Base-by-base conservation (phyloP, 2,113 vertebrate genomes). In the Brachirus orientalis region DNA sequence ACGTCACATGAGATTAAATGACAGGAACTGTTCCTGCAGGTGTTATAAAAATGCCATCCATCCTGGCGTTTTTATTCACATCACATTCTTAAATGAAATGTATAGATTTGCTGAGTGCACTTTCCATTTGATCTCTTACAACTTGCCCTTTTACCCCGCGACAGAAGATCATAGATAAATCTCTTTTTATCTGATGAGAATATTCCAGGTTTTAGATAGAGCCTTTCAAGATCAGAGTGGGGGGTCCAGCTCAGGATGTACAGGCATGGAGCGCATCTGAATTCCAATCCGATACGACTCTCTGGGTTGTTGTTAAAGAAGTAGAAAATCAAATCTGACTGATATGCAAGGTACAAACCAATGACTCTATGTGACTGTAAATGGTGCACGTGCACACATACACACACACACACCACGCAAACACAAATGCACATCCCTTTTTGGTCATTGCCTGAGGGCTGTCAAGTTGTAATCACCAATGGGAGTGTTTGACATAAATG, bases 171-270 rank as follows among this genome's bases (percentile, higher is more conserved):
- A 65, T n/a, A 54, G 74, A 80, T 82, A 80, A 78, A 78, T 73
- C 72, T 74, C 50, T 79, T 60, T 53, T 76, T 69, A 82, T 77
- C 64, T 77, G 57, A 88, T 83, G 70, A 75, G 50, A 83, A 70
- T 47, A 72, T 82, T 69, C 52, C 67, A 61, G 75, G 50, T 80
- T 80, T 84, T 59, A 69, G 63, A 77, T 20, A 33, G 76, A 80
- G 72, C 79, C 59, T 80, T 80, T 87, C 52, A 56, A 73, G 69
- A 77, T 68, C 75, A 67, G 77, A 79, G 79, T n/a, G 65, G 75
- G 85, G 71, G 77, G 69, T 66, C 63, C 59, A 77, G 76, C 79
- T 79, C 67, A 75, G 77, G 83, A 85, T 69, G 48, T 77, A 48
- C 52, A 75, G 69, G 77, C 56, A 63, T 69, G 80, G 53, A 81